Evolutionary conservation across 2,888 invertebrate genomes (phyloP), one percentile per base, ranked within the genome.

Genomic region (Epistrophella euchroma): DNA sequence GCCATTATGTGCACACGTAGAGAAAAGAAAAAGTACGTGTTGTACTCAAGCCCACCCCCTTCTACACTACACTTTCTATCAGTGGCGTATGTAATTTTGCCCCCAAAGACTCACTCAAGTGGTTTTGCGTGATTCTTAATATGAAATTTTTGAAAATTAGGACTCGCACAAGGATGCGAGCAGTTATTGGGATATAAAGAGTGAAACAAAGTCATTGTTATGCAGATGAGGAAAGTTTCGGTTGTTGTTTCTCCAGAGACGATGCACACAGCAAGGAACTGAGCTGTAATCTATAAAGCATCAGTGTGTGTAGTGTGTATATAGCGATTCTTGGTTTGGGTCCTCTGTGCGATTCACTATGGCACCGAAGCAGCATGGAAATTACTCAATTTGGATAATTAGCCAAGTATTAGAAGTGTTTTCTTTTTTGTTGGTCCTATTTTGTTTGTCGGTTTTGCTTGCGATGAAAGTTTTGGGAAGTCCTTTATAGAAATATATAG

Each of bases 121-220:
- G 82, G 86, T 82, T 81, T 78, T 86, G 86, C 77, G 82, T 82
- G 82, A 86, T 83, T 83, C 83, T 87, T 87, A 83, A 83, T 87
- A 83, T 75, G 78, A 60, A 87, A 83, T 87, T 87, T 58, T 87
- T 87, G 87, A 83, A 87, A 87, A 83, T 87, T 87, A 87, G 83
- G 87, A 83, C 82, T 82, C 78, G 71, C 83, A 87, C 83, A 83
- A 87, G 87, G 87, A 87, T 87, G 72, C 78, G 78, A 83, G 58
- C 78, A 83, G 87, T 83, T 87, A 87, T 87, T 87, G 78, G 87
- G 70, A 72, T 87, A 86, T 82, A 87, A 83, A 83, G 82, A 82
- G 72, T 87, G 87, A 83, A 83, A 83, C 87, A 79, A 62, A 77
- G 74, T 86, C 86, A 86, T 86, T 86, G 86, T 86, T 86, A 86